These are phyloP conservation scores for Phocoena phocoena DNA, from an alignment of 2,113 vertebrate species.

Conservation along the genomic window DNA sequence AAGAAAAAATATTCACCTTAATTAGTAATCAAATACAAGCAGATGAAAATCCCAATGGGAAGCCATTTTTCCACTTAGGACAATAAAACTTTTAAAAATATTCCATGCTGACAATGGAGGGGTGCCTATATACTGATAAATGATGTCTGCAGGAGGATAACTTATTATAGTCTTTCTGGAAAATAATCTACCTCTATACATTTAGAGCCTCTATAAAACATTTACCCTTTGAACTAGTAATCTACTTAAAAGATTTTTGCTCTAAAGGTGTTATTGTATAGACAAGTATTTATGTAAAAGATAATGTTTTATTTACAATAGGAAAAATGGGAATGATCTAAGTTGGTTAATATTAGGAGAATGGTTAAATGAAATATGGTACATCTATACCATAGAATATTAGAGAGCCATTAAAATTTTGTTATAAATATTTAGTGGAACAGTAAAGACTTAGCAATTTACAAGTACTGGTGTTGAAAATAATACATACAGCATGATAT, in stretches of 20 bases:
- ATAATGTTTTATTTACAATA: neutral
- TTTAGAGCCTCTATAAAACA: neutral
- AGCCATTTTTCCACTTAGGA: neutral
- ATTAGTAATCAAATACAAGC: slow-evolving; percentile 13
- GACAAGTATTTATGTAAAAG: neutral
- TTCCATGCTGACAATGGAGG: neutral
- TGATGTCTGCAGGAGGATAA: neutral
- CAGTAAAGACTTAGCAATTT: neutral
- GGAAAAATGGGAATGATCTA: neutral
- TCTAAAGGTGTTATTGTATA: neutral
- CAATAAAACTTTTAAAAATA: neutral
- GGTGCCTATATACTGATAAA: neutral
- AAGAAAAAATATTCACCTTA: slow-evolving; percentile 3
- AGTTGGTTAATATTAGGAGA: neutral
- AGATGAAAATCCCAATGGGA: neutral
- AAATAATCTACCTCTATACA: neutral
- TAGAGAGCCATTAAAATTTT: neutral
- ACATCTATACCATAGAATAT: neutral
- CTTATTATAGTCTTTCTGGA: neutral
- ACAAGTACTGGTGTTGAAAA: neutral
- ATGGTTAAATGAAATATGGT: neutral
- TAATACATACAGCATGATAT: neutral
- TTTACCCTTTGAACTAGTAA: neutral
- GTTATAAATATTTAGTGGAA: neutral
- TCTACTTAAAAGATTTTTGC: neutral